Evolutionary conservation across 1,140 invertebrate genomes (phyloP), one percentile per base, ranked within the genome.

Genomic region (Tachypleus tridentatus): DNA sequence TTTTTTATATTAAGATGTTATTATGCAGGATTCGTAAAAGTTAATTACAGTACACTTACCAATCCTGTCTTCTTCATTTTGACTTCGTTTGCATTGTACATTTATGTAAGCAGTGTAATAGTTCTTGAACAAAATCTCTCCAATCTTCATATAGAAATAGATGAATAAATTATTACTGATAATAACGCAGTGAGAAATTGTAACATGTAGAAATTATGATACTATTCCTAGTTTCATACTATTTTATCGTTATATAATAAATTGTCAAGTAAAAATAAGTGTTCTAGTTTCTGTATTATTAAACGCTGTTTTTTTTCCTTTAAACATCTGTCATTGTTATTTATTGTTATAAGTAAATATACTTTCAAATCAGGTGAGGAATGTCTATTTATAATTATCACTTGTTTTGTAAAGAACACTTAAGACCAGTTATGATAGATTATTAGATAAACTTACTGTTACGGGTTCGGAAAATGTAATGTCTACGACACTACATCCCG

Each of bases 81-180:
- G 68, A 65, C 68, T 69, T 61, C 61, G 60, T 56, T 66, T 65
- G 29, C 64, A 69, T 10, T 60, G 64, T 3, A 69, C 4, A 9
- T 9, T 49, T 49, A 80, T 65, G 66, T 74, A 76, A 6, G 77
- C 78, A 50, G 77, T 78, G 73, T 82, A 82, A 70, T 76, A 78
- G 70, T 82, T 82, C 64, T 76, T 74, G 63, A 82, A 80, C 2
- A 75, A 72, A 48, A 82, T 74, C 67, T 81, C 80, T 54, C 78
- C 78, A 64, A 82, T 73, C 77, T 80, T 67, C 51, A 67, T 62
- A 53, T 9, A 61, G 7, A 49, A 29, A 61, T 62, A 61, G 11
- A 62, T 61, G 51, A 62, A 3, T 61, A 61, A 54, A 54, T n/a
- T n/a, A 54, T 8, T 54, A 3, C 3, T 8, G 53, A 3, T 54